Conservation (phyloP, 2,888 invertebrate species). For the Ecdyonurus torrentis region DNA sequence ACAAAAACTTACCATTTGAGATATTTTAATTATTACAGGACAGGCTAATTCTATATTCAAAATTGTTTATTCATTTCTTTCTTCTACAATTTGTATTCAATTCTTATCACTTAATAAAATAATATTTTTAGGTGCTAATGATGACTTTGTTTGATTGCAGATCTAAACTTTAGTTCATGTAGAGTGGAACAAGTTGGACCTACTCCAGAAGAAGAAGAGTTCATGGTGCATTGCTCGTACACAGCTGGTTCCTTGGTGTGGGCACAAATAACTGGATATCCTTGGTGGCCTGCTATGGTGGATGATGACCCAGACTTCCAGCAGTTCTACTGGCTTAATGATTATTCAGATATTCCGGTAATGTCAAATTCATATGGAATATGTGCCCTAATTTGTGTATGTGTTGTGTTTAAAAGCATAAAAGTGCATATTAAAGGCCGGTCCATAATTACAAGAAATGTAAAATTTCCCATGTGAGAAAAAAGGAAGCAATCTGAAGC, state of each 20-base stretch:
- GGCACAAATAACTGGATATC: slow-evolving; percentile 40
- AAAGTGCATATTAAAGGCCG: too few relatives aligned
- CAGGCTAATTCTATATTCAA: too few relatives aligned
- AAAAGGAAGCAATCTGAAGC: too few relatives aligned
- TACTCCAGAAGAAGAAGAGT: slow-evolving; percentile 30
- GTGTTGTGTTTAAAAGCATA: too few relatives aligned
- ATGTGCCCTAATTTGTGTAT: background rate
- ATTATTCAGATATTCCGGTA: slow-evolving; percentile 36
- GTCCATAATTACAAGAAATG: too few relatives aligned
- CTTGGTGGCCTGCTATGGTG: slow-evolving; percentile 59
- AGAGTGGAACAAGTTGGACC: slow-evolving; percentile 31
- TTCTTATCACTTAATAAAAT: too few relatives aligned
- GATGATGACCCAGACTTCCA: slow-evolving; percentile 46
- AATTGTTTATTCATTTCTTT: too few relatives aligned
- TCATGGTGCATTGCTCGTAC: slow-evolving; percentile 38
- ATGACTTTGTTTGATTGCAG: slow-evolving; percentile 23
- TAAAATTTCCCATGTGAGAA: too few relatives aligned
- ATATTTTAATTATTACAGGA: too few relatives aligned
- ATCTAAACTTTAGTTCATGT: slow-evolving; percentile 32
- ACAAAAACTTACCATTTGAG: too few relatives aligned
- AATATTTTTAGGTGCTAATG: too few relatives aligned
- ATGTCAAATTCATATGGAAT: slow-evolving; percentile 10
- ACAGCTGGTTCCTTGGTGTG: slow-evolving; percentile 49
- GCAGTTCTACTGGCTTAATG: slow-evolving; percentile 39
- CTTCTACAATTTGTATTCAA: too few relatives aligned